phyloP scores from a whole-genome alignment of 2,113 vertebrate species.

The Heteronetta atricapilla region DNA sequence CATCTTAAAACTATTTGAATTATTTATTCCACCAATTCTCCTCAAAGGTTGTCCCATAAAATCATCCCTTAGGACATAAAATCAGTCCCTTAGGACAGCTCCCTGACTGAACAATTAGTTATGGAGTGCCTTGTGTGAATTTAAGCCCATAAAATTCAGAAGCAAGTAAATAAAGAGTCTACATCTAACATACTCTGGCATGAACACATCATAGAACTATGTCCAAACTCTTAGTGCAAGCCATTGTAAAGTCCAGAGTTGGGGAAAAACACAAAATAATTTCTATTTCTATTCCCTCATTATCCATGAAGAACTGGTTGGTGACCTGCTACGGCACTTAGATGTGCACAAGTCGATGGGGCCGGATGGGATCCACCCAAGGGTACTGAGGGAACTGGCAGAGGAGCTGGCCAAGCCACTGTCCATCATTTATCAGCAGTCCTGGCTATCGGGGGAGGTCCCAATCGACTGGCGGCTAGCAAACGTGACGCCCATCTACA shows the following conservation, averaged over 20 bases:
- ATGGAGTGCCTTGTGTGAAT: background rate
- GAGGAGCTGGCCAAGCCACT: too few relatives aligned
- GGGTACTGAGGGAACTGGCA: too few relatives aligned
- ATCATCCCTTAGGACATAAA: too few relatives aligned
- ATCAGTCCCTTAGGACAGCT: background rate
- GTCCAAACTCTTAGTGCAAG: background rate
- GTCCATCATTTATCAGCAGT: too few relatives aligned
- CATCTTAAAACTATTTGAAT: background rate
- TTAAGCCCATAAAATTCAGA: constrained; percentile 16
- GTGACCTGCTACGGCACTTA: too few relatives aligned
- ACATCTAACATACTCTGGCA: constrained; percentile 11
- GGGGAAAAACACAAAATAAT: background rate
- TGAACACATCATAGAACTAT: background rate
- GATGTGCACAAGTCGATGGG: too few relatives aligned
- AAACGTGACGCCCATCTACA: too few relatives aligned
- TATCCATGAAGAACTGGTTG: too few relatives aligned
- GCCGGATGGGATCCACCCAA: too few relatives aligned
- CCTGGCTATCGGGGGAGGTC: too few relatives aligned
- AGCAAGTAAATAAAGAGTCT: background rate
- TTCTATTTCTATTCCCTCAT: too few relatives aligned
- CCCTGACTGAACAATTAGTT: background rate
- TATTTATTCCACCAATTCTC: constrained; percentile 16
- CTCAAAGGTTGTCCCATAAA: background rate
- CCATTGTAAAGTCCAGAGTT: background rate
- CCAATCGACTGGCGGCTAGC: too few relatives aligned